Evolutionary conservation across 1,140 invertebrate species (phyloP).

Genomic region (Panulirus ornatus): DNA sequence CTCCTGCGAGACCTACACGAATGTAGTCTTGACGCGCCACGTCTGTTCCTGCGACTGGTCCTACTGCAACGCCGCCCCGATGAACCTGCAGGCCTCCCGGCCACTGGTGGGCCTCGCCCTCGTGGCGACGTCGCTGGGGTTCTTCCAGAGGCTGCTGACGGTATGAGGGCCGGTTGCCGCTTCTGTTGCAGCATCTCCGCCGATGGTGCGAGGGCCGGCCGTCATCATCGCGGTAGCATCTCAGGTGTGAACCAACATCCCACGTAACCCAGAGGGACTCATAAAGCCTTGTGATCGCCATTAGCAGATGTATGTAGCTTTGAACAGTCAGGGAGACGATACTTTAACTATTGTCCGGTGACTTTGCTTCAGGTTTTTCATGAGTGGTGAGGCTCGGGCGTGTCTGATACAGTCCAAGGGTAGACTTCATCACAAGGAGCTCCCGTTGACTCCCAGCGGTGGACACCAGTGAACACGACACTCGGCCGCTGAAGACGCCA

Average conservation of each 20-base stretch:
- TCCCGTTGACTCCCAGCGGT: too few species aligned
- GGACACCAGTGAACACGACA: too few species aligned
- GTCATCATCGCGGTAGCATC: too few species aligned
- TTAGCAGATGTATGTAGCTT: background rate
- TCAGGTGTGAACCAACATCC: background rate
- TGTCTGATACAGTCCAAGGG: too few species aligned
- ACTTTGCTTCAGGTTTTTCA: background rate
- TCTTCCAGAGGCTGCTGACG: background rate
- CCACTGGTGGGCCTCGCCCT: background rate
- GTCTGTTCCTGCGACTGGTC: constrained; percentile 68
- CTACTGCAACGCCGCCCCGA: constrained; percentile 58
- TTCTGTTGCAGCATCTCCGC: background rate
- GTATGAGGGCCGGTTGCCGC: background rate
- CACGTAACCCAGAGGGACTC: background rate
- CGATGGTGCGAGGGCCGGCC: background rate
- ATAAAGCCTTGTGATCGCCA: background rate
- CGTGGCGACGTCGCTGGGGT: background rate
- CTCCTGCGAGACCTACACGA: constrained; percentile 48
- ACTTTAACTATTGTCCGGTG: background rate
- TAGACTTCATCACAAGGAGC: too few species aligned
- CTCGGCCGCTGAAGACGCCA: too few species aligned
- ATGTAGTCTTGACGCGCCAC: constrained; percentile 26
- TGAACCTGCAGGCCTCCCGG: background rate
- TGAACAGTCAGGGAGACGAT: background rate
- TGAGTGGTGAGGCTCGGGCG: too few species aligned